These are phyloP conservation scores for Cryptocephalus moraei DNA, from an alignment of 2,888 invertebrate species.

Conservation along the genomic window DNA sequence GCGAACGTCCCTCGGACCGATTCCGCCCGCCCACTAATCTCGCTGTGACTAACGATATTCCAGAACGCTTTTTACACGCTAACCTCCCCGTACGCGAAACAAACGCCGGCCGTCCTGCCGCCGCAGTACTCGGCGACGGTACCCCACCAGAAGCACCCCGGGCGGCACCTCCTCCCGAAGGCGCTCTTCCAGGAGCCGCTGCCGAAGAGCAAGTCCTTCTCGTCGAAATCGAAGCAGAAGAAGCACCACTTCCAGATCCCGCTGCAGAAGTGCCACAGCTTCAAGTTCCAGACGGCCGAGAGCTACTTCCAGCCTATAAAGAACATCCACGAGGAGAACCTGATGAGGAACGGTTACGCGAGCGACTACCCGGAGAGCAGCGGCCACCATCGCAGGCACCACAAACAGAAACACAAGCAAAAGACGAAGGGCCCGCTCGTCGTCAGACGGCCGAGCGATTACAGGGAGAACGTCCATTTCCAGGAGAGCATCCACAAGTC, in stretches of 20 bases:
- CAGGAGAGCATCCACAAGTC: conserved; percentile 33
- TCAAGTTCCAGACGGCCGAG: conserved; percentile 41
- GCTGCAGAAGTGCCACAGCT: conserved; percentile 55
- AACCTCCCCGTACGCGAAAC: conserved; percentile 46
- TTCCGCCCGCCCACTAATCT: too few species aligned
- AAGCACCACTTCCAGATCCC: conserved; percentile 55
- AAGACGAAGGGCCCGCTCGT: conserved; percentile 35
- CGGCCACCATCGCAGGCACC: conserved; percentile 19
- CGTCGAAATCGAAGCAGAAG: conserved; percentile 39
- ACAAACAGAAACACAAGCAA: conserved; percentile 27
- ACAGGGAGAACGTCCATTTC: too few species aligned
- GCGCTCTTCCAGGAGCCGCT: conserved; percentile 35
- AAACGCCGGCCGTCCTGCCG: conserved; percentile 43
- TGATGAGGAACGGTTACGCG: conserved; percentile 37
- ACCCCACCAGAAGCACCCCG: conserved; percentile 43
- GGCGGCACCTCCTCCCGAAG: conserved; percentile 39
- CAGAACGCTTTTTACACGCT: conserved; percentile 41
- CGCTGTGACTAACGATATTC: too few species aligned
- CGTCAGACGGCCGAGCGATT: conserved; percentile 30
- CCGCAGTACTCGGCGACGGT: conserved; percentile 43
- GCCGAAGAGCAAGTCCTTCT: conserved; percentile 37
- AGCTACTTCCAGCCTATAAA: conserved; percentile 57
- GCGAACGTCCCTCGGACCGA: too few species aligned
- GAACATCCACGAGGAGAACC: conserved; percentile 44
- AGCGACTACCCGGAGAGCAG: conserved; percentile 31